Percentiles rank a stretch among this genome's conserved stretches.
These are phyloP conservation scores for Gadopsis bispinosus DNA, from an alignment of 2,797 vertebrate species.

Conservation along the genomic window DNA sequence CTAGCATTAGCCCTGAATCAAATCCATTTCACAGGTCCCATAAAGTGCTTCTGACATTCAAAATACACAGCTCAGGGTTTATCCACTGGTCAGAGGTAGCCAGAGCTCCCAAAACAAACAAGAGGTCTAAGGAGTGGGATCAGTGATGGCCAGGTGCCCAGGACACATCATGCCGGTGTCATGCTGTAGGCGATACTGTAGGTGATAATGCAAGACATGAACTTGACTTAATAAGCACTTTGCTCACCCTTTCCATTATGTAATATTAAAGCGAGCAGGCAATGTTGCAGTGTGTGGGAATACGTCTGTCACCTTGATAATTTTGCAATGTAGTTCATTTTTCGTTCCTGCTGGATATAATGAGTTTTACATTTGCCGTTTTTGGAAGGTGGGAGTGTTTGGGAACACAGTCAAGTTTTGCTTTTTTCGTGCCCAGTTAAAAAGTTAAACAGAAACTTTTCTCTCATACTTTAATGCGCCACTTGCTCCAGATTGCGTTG, in stretches of 20 bases:
- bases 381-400: constrained; percentile 77
- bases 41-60: constrained; percentile 84
- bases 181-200: constrained; percentile 60
- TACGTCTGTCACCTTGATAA: constrained; percentile 79
- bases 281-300: constrained; percentile 69
- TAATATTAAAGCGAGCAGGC: constrained; percentile 62
- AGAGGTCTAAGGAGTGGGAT: constrained; percentile 78
- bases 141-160: constrained; percentile 76
- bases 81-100: constrained; percentile 81
- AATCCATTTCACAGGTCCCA: constrained; percentile 80
- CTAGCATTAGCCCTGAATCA: constrained; percentile 73
- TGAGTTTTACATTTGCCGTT: constrained; percentile 81
- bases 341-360: constrained; percentile 80
- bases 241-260: constrained; percentile 75
- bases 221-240: constrained; percentile 66
- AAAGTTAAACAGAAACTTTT: constrained; percentile 75
- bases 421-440: constrained; percentile 66
- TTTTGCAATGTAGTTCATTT: constrained; percentile 76
- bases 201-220: constrained; percentile 67
- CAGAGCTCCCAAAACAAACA: constrained; percentile 83
- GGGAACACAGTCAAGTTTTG: constrained; percentile 66
- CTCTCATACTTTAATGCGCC: constrained; percentile 62
- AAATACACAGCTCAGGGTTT: constrained; percentile 81
- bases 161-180: constrained; percentile 70
- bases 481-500: constrained; percentile 63